Evolutionary conservation across 2,113 vertebrate species (phyloP).

Genomic region (Ammospiza nelsoni): DNA sequence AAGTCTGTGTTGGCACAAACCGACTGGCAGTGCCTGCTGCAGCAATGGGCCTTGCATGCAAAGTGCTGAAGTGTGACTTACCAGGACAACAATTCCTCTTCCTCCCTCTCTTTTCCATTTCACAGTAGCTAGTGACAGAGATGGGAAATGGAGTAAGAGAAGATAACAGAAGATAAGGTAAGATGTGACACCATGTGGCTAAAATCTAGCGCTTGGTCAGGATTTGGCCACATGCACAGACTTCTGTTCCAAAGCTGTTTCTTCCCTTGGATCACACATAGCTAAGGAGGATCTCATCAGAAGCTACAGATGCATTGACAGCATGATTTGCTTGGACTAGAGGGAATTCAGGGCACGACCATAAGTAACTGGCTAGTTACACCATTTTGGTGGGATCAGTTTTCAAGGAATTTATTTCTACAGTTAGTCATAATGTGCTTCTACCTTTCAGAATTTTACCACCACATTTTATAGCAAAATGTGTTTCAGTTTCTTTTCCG

Average conservation of each 20-base stretch:
- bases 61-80: background rate
- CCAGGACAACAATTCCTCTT: background rate
- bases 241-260: background rate
- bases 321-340: background rate
- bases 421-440: background rate
- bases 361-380: background rate
- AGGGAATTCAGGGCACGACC: background rate
- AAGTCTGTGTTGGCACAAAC: background rate
- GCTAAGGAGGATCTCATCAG: background rate
- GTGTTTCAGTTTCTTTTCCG: background rate
- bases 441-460: background rate
- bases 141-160: background rate
- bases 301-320: background rate
- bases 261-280: background rate
- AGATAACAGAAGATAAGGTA: too few species aligned
- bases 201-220: background rate
- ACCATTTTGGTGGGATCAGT: background rate
- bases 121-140: background rate
- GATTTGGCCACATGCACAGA: background rate
- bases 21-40: background rate
- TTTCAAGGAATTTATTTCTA: background rate
- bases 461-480: background rate
- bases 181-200: too few species aligned
- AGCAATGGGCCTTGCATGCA: fast-evolving
- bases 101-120: background rate